Percentiles rank a stretch among this genome's conserved stretches.
phyloP scores from a whole-genome alignment of 2,888 invertebrate species.

The Empis stercorea region DNA sequence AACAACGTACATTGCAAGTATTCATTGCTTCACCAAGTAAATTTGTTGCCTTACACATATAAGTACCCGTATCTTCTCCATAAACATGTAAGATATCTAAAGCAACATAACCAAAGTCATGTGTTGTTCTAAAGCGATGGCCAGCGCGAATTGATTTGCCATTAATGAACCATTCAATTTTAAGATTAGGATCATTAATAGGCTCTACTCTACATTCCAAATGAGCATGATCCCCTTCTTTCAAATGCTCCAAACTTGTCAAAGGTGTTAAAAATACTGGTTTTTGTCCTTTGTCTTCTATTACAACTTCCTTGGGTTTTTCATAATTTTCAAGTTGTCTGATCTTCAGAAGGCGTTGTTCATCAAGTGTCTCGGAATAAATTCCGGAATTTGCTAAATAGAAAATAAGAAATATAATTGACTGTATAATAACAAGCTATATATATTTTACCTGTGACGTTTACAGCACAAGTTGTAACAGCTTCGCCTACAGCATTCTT shows the following conservation, averaged over 20 bases:
- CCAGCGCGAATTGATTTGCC: conserved; percentile 80
- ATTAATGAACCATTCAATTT: conserved; percentile 93
- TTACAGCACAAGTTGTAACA: conserved; percentile 80
- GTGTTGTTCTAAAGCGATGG: conserved; percentile 83
- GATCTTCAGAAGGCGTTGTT: conserved; percentile 79
- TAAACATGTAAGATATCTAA: conserved; percentile 84
- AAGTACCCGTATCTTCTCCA: conserved; percentile 87
- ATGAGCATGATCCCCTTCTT: conserved; percentile 83
- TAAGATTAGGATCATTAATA: conserved; percentile 77
- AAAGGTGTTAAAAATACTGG: conserved; percentile 88
- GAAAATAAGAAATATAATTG: conserved; percentile 2
- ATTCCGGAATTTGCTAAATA: conserved; percentile 66
- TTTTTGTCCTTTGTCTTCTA: conserved; percentile 63
- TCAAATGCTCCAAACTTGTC: conserved; percentile 71
- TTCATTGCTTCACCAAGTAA: conserved; percentile 89
- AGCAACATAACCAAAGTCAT: conserved; percentile 97
- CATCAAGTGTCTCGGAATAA: conserved; percentile 80
- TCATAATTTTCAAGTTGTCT: conserved; percentile 72
- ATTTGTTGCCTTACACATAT: conserved; percentile 92
- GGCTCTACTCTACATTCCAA: conserved; percentile 86
- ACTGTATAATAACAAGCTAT: not conserved
- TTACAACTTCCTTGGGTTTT: conserved; percentile 58
- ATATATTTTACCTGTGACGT: conserved; percentile 58
- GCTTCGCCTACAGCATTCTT: conserved; percentile 92
- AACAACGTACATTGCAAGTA: conserved; percentile 77